Conservation (phyloP, 1,140 invertebrate species). For the Brachionus manjavacas region DNA sequence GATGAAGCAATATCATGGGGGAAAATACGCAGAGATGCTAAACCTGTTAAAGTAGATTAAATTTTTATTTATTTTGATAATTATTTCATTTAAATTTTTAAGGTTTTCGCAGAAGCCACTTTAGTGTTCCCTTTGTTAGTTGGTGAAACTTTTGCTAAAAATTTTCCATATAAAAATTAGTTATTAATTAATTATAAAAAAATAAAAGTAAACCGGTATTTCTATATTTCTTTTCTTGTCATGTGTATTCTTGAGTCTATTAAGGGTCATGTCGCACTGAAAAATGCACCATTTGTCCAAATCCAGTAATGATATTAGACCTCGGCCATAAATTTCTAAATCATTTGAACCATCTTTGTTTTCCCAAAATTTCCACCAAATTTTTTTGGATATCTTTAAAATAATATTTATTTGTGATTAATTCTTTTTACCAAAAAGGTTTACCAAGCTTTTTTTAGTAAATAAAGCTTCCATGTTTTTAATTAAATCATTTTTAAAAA, state of each 20-base stretch:
- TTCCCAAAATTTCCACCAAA: slow-evolving; percentile 26
- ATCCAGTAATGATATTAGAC: not conserved
- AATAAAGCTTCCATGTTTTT: not conserved
- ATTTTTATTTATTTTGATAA: slow-evolving; percentile 49
- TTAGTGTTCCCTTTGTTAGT: slow-evolving; percentile 89
- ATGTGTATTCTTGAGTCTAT: not conserved
- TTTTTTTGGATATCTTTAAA: not conserved
- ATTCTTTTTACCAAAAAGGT: not conserved
- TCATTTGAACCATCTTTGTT: not conserved
- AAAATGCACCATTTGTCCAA: not conserved
- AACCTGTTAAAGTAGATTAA: slow-evolving; percentile 73
- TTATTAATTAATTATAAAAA: not conserved
- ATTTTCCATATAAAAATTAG: slow-evolving; percentile 31
- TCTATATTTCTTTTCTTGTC: not conserved
- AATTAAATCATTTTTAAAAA: slow-evolving; percentile 17
- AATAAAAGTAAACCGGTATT: not conserved
- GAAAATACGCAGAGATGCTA: slow-evolving; percentile 81
- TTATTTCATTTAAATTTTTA: not conserved
- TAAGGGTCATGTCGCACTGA: not conserved
- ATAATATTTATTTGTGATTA: not conserved
- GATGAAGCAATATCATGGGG: slow-evolving; percentile 99
- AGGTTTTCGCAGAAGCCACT: slow-evolving; percentile 73
- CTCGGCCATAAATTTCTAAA: not conserved
- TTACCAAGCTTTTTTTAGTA: not conserved
- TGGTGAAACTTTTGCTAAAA: slow-evolving; percentile 82